A percentile compares a stretch with the other conserved stretches of the same genome.
These are phyloP conservation scores for Neolamprologus ventralis DNA, from an alignment of 2,113 vertebrate species.

Conservation along the genomic window DNA sequence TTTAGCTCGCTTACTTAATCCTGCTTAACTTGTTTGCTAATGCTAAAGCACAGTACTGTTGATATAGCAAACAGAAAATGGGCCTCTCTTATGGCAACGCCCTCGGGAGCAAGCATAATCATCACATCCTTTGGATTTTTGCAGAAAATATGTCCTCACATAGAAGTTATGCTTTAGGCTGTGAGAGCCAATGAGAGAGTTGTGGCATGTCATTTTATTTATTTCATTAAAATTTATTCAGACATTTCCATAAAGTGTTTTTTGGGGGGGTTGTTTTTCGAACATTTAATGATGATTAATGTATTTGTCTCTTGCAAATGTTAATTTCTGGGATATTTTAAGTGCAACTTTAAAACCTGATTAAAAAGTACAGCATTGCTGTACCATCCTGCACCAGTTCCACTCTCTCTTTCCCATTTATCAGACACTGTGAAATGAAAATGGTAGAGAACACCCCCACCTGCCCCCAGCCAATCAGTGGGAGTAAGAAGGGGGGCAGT, in stretches of 20 bases:
- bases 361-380: background rate
- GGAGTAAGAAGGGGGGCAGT: background rate
- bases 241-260: background rate
- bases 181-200: background rate
- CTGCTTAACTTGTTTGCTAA: background rate
- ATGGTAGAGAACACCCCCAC: background rate
- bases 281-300: background rate
- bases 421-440: conserved; percentile 35
- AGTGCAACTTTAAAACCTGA: background rate
- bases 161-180: background rate
- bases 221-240: background rate
- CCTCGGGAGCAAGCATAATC: background rate
- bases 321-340: background rate
- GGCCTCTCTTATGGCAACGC: background rate
- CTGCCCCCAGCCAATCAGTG: background rate
- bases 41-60: background rate
- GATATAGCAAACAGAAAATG: background rate
- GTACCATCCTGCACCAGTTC: background rate
- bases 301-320: background rate
- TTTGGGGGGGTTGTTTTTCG: background rate
- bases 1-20: fast-evolving
- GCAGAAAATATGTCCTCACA: background rate
- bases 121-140: background rate
- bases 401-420: conserved; percentile 2
- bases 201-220: background rate